Evolutionary conservation across 2,888 invertebrate genomes (phyloP).

Genomic region (Colletes collaris): DNA sequence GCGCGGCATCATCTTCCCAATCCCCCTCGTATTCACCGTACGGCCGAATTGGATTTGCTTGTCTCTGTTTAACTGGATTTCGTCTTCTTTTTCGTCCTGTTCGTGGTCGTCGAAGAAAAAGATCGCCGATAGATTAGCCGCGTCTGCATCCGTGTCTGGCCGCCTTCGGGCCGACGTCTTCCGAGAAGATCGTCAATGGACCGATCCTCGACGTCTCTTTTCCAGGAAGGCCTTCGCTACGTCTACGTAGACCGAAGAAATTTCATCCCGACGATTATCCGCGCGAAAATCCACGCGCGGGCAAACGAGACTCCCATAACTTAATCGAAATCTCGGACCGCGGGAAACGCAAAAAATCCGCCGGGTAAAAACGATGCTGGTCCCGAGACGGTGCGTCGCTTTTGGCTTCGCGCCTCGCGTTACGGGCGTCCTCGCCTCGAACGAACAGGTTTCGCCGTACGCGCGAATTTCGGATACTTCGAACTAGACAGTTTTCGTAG

Average conservation of each 20-base stretch:
- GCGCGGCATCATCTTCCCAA: conserved; percentile 65
- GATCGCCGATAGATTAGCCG: conserved; percentile 1
- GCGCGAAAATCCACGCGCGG: conserved; percentile 7
- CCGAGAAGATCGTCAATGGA: not conserved
- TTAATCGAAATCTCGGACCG: conserved; percentile 23
- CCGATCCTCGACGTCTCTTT: not conserved
- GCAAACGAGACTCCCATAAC: conserved; percentile 22
- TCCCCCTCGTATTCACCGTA: conserved; percentile 33
- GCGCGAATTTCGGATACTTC: not conserved
- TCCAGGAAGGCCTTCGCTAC: conserved; percentile 41
- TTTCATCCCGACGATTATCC: conserved; percentile 8
- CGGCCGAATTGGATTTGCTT: conserved; percentile 15
- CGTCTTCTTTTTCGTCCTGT: not conserved
- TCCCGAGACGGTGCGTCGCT: not conserved
- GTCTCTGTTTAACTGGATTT: not conserved
- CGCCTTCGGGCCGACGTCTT: not conserved
- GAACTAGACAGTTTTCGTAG: no score
- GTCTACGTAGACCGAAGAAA: conserved; percentile 23
- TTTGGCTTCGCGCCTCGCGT: not conserved
- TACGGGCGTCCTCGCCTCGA: not conserved
- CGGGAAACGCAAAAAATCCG: not conserved
- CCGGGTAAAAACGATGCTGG: not conserved
- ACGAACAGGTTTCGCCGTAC: not conserved
- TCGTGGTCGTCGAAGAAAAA: not conserved
- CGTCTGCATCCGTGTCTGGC: not conserved